Base-by-base conservation (phyloP, 2,797 vertebrate genomes). In the Peromyscus nudipes region DNA sequence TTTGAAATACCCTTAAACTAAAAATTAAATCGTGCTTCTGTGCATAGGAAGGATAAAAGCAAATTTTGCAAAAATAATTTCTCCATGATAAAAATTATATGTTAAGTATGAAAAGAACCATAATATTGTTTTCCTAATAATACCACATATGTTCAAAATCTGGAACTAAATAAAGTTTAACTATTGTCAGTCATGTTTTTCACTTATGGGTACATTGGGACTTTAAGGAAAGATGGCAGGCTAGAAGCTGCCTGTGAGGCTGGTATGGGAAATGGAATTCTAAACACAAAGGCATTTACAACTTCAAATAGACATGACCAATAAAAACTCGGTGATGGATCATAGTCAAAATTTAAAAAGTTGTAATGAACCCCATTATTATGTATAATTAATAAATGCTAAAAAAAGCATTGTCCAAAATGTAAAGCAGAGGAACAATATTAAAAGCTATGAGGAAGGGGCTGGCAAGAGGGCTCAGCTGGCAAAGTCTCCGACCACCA, bases 1-100 rank as follows among this genome's bases (percentile, higher is more conserved):
- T 94, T 97, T 97, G 1, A 97, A 67, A 83, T 92, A 60, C 75
- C 65, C 81, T 96, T 89, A 90, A 95, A 75, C 49, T 94, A 65
- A 91, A 76, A 88, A 52, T 60, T 19, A 29, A 92, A 1, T 85
- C 86, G 19, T 89, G 3, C 52, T 85, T 55, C 27, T 25, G 2
- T 23, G 4, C 71, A 0, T 65, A 90, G 62, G 40, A 11, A 71
- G 29, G n/a, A 34, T n/a, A 69, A 60, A 94, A 69, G 43, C 73
- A 92, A 40, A 96, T 89, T 91, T 91, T 21, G 21, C 11, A 65
- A 90, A 87, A 93, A 76, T 85, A 95, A 69, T 94, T 82, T 84
- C 52, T 88, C 4, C 46, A 2, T 92, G 60, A 87, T 86, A 89
- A 94, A 60, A 4, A 37, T 75, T 57, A 73, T 11, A 8, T 91